These are phyloP conservation scores for Hippocampus barbouri DNA, from an alignment of 2,113 vertebrate species.

Conservation along the genomic window DNA sequence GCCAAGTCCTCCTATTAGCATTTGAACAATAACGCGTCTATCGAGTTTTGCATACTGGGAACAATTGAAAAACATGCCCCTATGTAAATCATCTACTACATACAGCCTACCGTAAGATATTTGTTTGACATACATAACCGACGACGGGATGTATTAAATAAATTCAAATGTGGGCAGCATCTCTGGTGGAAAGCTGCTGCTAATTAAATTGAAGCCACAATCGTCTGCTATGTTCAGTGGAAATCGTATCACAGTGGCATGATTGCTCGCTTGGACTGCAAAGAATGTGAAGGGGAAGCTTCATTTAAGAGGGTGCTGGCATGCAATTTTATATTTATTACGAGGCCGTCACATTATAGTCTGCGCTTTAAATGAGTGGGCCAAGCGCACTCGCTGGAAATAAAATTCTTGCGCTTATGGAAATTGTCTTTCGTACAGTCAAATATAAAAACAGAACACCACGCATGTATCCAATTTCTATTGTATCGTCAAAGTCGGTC, in stretches of 20 bases:
- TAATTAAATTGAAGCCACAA: slow-evolving; percentile 13
- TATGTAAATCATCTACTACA: slow-evolving; percentile 10
- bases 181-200: slow-evolving; percentile 8
- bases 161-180: slow-evolving; percentile 9
- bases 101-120: slow-evolving; percentile 3
- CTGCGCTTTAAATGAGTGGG: slow-evolving; percentile 5
- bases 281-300: slow-evolving; percentile 19
- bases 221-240: background rate
- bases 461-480: background rate
- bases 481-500: background rate
- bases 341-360: slow-evolving; percentile 8
- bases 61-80: slow-evolving; percentile 1
- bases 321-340: slow-evolving; percentile 47
- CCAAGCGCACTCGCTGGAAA: slow-evolving; percentile 3
- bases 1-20: slow-evolving; percentile 42
- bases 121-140: background rate
- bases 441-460: slow-evolving; percentile 7
- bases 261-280: slow-evolving; percentile 13
- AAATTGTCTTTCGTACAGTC: background rate
- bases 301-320: slow-evolving; percentile 23
- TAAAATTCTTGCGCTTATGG: slow-evolving; percentile 3
- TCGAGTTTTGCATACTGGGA: background rate
- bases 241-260: background rate
- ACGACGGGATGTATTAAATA: background rate
- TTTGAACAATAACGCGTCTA: slow-evolving; percentile 35